Evolutionary conservation across 2,888 invertebrate species (phyloP), one percentile per base, ranked within the genome.

Genomic region (Chromoteleia sp.): DNA sequence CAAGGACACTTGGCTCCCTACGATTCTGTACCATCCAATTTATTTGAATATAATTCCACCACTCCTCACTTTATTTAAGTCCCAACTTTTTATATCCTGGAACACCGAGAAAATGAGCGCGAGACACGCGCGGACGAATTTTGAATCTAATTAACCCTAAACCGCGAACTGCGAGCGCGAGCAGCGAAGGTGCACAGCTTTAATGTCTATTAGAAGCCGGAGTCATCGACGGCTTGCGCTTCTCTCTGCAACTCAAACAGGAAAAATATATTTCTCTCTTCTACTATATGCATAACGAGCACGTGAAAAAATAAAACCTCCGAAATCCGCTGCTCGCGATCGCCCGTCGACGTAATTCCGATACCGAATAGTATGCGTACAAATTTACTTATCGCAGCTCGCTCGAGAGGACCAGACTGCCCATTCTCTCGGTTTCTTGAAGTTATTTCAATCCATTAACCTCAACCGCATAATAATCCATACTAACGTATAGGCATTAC

Each of bases 1-100:
- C 90, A 91, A 91, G 91, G 91, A 91, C 91, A 91, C 91, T 91
- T 91, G 91, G 91, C 91, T 91, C 91, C 91, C 90, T 89, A 91
- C 90, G 90, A 88, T 90, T 89, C 88, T 89, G 89, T 88, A 90
- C 88, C 90, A 88, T 91, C 88, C 89, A 88, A 87, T 84, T 85
- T 86, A 85, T 83, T 84, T 84, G 82, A 85, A 85, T 84, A 85
- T 84, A 84, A 83, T 87, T 85, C 86, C 86, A 86, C 83, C 84
- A 80, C 82, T 82, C 68, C 82, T 56, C 79, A 82, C 74, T 73
- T 83, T 79, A 75, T 81, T 79, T 63, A 83, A 82, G 77, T 79
- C 83, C 75, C 83, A 78, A 81, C 81, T 75, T 80, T 70, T 82
- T 75, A 71, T 79, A 84, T 83, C 67, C 82, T 81, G 77, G 70